phyloP scores from a whole-genome alignment of 2,113 vertebrate genomes.

The Eupsittula cactorum region DNA sequence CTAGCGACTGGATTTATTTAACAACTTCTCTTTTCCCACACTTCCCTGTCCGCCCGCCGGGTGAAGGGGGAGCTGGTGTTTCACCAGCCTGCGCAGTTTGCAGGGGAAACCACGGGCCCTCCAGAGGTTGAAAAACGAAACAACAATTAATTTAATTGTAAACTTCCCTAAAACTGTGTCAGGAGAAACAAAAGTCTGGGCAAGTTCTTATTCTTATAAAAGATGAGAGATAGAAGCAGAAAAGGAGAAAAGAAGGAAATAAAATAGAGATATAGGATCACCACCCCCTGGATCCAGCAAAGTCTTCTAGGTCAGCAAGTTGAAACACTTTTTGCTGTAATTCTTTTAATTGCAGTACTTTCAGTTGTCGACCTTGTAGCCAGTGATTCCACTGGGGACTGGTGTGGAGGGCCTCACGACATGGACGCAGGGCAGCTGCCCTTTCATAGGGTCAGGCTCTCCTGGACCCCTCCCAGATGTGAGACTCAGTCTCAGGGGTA shows the following conservation, averaged over 20 bases:
- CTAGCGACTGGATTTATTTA: background rate
- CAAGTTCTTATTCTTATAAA: background rate
- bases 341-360: background rate
- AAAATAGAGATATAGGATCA: background rate
- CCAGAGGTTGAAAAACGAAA: background rate
- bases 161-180: background rate
- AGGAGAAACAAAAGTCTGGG: background rate
- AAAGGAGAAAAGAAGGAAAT: background rate
- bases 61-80: background rate
- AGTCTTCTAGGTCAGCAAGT: background rate
- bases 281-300: background rate
- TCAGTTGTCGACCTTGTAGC: background rate
- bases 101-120: background rate
- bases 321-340: background rate
- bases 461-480: background rate
- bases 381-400: background rate
- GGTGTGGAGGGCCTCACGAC: background rate
- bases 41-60: accelerated
- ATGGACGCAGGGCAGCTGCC: too few relatives aligned
- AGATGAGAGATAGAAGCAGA: background rate
- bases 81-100: background rate
- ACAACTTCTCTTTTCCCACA: background rate
- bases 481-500: background rate
- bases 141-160: background rate
- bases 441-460: background rate